These are phyloP conservation scores for Xiphophorus hellerii DNA, from an alignment of 2,113 vertebrate genomes.

Conservation along the genomic window DNA sequence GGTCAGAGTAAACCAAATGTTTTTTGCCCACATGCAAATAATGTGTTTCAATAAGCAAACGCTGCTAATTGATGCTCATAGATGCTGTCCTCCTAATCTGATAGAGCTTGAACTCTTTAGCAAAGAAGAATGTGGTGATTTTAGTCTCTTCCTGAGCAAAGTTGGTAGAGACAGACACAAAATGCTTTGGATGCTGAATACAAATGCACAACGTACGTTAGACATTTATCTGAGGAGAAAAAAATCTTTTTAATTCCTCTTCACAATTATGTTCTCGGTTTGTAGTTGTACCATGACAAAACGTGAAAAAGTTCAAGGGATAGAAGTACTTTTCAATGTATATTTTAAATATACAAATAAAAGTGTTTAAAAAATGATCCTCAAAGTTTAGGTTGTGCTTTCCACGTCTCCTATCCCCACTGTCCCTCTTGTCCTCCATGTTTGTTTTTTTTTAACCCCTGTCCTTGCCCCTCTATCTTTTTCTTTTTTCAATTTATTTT, in stretches of 20 bases:
- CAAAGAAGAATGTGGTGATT: neutral
- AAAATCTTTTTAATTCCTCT: neutral
- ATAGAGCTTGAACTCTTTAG: neutral
- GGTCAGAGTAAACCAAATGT: too few species aligned
- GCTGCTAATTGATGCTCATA: too few species aligned
- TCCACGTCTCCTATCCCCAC: slow-evolving; percentile 58
- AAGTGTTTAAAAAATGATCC: slow-evolving; percentile 55
- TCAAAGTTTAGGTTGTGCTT: slow-evolving; percentile 84
- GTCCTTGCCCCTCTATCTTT: slow-evolving; percentile 24
- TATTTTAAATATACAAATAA: slow-evolving; percentile 15
- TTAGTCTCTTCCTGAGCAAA: too few species aligned
- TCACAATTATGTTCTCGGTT: neutral
- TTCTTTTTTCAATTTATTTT: slow-evolving; percentile 6
- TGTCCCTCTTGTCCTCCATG: slow-evolving; percentile 55
- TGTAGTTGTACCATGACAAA: neutral
- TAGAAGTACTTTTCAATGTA: neutral
- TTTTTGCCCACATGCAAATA: too few species aligned
- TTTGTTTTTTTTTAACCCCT: slow-evolving; percentile 29
- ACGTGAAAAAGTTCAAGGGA: neutral
- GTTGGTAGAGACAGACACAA: too few species aligned
- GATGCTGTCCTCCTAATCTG: neutral
- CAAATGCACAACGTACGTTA: too few species aligned
- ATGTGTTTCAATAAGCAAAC: too few species aligned
- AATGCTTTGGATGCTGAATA: too few species aligned
- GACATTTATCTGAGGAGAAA: too few species aligned